Evolutionary conservation across 2,888 invertebrate genomes (phyloP).

Genomic region (Ferdinandea cuprea): DNA sequence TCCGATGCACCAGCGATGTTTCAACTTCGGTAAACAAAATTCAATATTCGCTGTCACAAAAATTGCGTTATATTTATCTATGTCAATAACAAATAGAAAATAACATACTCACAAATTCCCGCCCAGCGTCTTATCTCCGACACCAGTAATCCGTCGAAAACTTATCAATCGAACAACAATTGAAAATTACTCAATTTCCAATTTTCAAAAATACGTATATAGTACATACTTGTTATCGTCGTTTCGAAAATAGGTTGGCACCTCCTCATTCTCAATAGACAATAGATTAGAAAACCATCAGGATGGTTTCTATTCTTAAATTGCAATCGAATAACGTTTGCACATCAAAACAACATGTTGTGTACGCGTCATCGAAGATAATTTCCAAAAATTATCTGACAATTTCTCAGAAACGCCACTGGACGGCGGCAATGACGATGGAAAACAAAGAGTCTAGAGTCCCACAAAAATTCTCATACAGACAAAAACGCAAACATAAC

Average conservation of each 20-base stretch:
- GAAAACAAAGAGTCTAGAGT: slow-evolving; percentile 27
- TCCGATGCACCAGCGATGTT: background rate
- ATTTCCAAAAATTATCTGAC: background rate
- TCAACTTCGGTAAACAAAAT: background rate
- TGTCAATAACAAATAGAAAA: background rate
- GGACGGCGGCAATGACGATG: background rate
- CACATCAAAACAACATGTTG: slow-evolving; percentile 29
- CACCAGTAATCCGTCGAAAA: background rate
- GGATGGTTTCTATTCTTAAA: slow-evolving; percentile 8
- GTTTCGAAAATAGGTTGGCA: background rate
- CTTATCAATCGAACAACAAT: background rate
- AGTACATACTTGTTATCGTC: slow-evolving; percentile 43
- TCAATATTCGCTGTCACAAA: background rate
- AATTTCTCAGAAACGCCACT: slow-evolving; percentile 20
- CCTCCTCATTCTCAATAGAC: slow-evolving; percentile 15
- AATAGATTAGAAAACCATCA: slow-evolving; percentile 48
- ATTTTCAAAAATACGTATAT: too few relatives aligned
- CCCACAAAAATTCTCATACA: background rate
- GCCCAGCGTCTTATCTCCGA: background rate
- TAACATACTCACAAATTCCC: background rate
- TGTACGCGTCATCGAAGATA: slow-evolving; percentile 13
- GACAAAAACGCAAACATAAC: slow-evolving; percentile 34
- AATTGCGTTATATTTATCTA: background rate
- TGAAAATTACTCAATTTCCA: slow-evolving; percentile 46
- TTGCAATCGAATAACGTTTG: slow-evolving; percentile 37